A percentile compares a stretch with the other conserved stretches of the same genome.
phyloP scores from a whole-genome alignment of 2,888 invertebrate genomes.

The Dicycla oo region DNA sequence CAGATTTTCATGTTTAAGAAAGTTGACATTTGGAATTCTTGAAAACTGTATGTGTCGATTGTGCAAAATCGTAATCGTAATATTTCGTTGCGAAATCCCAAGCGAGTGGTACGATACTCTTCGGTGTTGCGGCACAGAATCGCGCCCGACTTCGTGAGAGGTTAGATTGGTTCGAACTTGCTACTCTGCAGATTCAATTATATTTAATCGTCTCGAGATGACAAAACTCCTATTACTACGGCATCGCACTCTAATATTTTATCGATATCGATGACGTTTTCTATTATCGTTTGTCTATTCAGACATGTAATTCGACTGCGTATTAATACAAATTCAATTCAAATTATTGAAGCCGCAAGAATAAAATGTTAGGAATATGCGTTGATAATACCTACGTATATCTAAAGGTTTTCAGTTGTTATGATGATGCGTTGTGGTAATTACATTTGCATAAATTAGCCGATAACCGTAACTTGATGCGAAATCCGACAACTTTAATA shows the following conservation, averaged over 20 bases:
- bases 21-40: constrained; percentile 60
- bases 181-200: constrained; percentile 82
- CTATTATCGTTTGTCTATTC: constrained; percentile 68
- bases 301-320: constrained; percentile 62
- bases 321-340: constrained; percentile 44
- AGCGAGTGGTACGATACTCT: constrained; percentile 68
- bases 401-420: constrained; percentile 23
- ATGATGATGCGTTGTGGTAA: constrained; percentile 12
- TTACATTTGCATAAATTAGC: constrained; percentile 49
- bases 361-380: constrained; percentile 32
- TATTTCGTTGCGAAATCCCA: constrained; percentile 75
- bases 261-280: constrained; percentile 71
- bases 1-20: constrained; percentile 55
- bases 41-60: constrained; percentile 62
- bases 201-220: constrained; percentile 79
- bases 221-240: constrained; percentile 77
- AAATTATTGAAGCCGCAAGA: constrained; percentile 34
- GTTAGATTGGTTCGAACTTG: constrained; percentile 79
- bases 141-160: constrained; percentile 79
- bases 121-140: constrained; percentile 78
- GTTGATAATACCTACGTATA: too few species aligned
- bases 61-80: constrained; percentile 73
- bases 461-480: constrained; percentile 60
- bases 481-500: constrained; percentile 52
- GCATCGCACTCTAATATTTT: constrained; percentile 64